Evolutionary conservation across 1,140 invertebrate species (phyloP), one percentile per base, ranked within the genome.

Genomic region (Pantala flavescens): DNA sequence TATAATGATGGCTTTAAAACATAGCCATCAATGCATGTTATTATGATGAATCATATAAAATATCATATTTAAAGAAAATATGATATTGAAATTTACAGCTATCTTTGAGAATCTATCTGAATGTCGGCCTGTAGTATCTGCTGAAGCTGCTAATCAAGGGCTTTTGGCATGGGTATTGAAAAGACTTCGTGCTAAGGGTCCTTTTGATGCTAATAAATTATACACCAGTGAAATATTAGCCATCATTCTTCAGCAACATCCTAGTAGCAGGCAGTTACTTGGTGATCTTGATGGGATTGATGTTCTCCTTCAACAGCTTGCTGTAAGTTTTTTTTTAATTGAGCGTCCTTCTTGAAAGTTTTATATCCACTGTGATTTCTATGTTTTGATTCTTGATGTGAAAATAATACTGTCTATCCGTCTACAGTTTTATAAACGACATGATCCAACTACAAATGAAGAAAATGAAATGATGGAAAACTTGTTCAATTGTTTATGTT

Each of bases 401-500:
- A n/a, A n/a, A 36, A 36, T 9, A 36, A 5, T 36, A 2, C 28
- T 36, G 28, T 36, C 9, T 36, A n/a, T 9, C 28, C 9, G 2
- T 36, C 3, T 2, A 36, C 9, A 94, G 92, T 91, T 90, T 78
- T 99, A 97, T 83, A 99, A 99, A 82, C 85, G 94, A 71, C 94
- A 98, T 81, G 96, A 99, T 85, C 97, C 97, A 0, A 86, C 84
- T 71, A 90, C 89, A 74, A 88, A 88, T 12, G 97, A 99, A 83
- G 98, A 99, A 83, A 90, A 94, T 79, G 98, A 99, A 84, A 92
- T 96, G 80, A 99, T 99, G 97, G 97, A 99, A 82, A 99, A 99
- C 85, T 84, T 99, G 71, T 99, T 99, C 81, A 93, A 99, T 81
- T 91, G 91, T 77, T 84, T 99, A 19, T 99, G 98, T 82, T 98